These are phyloP conservation scores for Sebastiscus tertius DNA, from an alignment of 2,797 vertebrate species.

Conservation along the genomic window DNA sequence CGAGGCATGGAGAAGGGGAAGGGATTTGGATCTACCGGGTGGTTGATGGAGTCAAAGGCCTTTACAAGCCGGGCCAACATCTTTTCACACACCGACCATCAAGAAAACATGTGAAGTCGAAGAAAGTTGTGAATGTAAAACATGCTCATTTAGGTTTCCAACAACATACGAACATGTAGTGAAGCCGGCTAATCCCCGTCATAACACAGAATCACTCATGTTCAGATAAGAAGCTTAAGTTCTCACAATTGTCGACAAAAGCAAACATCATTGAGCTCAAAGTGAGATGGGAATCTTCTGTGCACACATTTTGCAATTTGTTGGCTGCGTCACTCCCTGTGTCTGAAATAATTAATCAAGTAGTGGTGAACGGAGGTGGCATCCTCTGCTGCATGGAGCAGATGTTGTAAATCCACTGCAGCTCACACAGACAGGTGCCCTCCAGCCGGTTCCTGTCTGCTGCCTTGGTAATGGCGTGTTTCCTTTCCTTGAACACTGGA, in stretches of 20 bases:
- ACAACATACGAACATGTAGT: not conserved
- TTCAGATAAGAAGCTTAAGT: not conserved
- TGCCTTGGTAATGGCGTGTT: constrained; percentile 78
- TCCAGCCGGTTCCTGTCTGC: constrained; percentile 82
- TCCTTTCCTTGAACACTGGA: constrained; percentile 71
- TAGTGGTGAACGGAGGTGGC: constrained; percentile 56
- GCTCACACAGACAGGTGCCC: constrained; percentile 79
- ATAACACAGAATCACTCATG: not conserved
- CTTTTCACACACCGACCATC: constrained; percentile 26
- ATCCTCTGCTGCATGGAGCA: constrained; percentile 70
- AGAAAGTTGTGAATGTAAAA: not conserved
- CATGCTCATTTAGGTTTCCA: not conserved
- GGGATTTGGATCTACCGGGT: constrained; percentile 53
- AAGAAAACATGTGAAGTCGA: constrained; percentile 37
- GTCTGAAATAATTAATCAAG: constrained; percentile 70
- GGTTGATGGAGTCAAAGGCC: constrained; percentile 62
- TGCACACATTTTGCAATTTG: constrained; percentile 29
- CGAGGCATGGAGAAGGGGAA: constrained; percentile 62
- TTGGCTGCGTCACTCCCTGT: constrained; percentile 34
- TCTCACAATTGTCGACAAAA: not conserved
- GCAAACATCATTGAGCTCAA: constrained; percentile 17
- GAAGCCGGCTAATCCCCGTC: not conserved
- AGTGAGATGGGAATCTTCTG: constrained; percentile 18
- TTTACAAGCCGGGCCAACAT: constrained; percentile 38
- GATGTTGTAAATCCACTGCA: constrained; percentile 82